Evolutionary conservation across 2,888 invertebrate species (phyloP), one percentile per base, ranked within the genome.

Genomic region (Apamea monoglypha): DNA sequence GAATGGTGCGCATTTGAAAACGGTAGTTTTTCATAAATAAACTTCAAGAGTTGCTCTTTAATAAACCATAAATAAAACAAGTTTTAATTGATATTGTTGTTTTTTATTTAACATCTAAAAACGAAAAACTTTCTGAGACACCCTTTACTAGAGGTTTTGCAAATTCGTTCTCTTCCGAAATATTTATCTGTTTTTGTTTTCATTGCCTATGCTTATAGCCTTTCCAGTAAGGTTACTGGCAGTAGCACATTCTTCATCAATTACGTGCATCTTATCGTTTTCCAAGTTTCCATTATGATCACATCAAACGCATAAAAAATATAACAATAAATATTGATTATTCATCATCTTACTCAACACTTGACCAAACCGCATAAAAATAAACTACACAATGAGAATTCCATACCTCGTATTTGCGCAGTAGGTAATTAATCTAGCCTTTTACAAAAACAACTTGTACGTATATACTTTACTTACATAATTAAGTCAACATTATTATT

Each of bases 401-500:
- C 73, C 64, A 16, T 44, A 67, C 70, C 50, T 47, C 44, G 10
- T 50, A 73, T 75, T 78, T 86, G 69, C 86, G 83, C 78, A 74
- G 72, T 73, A 56, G 21, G 44, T 76, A 75, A 84, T 66, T 68
- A 81, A 81, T 73, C 36, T 47, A 73, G 53, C n/a, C 29, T 66
- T 77, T 79, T 74, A 85, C 63, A 78, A 80, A 80, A 80, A 72
- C 76, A 68, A 74, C 64, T 73, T 68, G n/a, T 73, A 70, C 47
- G 36, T 71, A 59, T 53, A 76, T 73, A 69, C 47, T 61, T 77
- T 73, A 36, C 74, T 85, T 79, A 82, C 75, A 83, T 86, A 79
- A 83, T 71, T 70, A 59, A 70, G 8, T 66, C 25, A 80, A 80
- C 66, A 81, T 68, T 76, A 81, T 82, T 76, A 83, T 78, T 84